Base-by-base conservation (phyloP, 2,113 vertebrate genomes). In the Elaphurus davidianus region DNA sequence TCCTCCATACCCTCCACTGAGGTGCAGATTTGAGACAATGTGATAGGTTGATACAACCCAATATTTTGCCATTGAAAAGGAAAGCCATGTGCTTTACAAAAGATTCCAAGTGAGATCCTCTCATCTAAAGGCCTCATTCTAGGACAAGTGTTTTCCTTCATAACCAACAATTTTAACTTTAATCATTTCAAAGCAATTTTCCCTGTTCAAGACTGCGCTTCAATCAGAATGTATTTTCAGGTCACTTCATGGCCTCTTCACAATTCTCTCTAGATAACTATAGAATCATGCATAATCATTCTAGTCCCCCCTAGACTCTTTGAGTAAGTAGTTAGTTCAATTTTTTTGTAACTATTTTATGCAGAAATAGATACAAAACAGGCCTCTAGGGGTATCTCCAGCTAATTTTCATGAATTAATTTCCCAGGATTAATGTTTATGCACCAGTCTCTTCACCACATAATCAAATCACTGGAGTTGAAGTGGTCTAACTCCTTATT, bases 401-500 rank as follows among this genome's bases (percentile, higher is more conserved):
- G 97, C 96, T 99, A 99, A 98, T 99, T 98, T 98, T 97, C 98
- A 97, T 99, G 98, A 99, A 99, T 99, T 99, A 98, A 99, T 99
- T 99, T 99, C 97, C 97, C 94, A 98, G 96, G 98, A 98, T 98
- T 99, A 98, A 98, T 98, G 98, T 98, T 98, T 98, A 99, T 99
- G 98, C 98, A 98, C 98, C 83, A 96, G 96, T 98, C 86, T 98
- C 93, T 97, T 97, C 89, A 94, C 97, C 88, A 98, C 89, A 98
- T 98, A 98, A 99, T 99, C 98, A 99, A 99, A 99, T 99, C 98
- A 98, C 94, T 98, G 98, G 98, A 97, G 97, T 92, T 98, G 98
- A 99, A 99, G 98, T 98, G 98, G 98, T 97, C 98, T 98, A 98
- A 98, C 98, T 98, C 94, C 93, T 98, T 97, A 98, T 98, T 98